Evolutionary conservation across 1,140 invertebrate species (phyloP), one percentile per base, ranked within the genome.

Genomic region (Bradysia coprophila): DNA sequence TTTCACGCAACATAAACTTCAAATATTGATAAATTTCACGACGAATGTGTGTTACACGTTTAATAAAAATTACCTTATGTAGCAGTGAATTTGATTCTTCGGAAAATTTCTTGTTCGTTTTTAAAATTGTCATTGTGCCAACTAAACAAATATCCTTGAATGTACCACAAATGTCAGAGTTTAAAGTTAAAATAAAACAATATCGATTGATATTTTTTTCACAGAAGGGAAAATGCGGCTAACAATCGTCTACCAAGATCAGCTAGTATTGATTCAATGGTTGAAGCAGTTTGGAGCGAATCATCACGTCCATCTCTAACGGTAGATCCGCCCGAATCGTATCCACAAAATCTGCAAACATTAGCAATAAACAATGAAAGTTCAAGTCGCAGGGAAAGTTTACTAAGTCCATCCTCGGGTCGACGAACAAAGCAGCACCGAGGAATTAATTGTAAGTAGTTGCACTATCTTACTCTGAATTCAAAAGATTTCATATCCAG

Each of bases 181-280:
- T 28, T 28, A 28, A 28, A 28, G 24, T 28, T 13, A 13, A 28
- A 8, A 28, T 8, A 28, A 28, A 28, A 8, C 13, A 13, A 28
- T 28, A 28, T 8, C 13, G 13, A 8, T 28, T 28, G 6, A 28
- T 28, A 6, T 28, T 28, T 28, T 8, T 28, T 28, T 38, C 9
- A n/a, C 57, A 72, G 71, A 42, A 62, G 71, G 28, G 72, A 72
- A 50, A 68, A 70, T 51, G 50, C 56, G 51, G 57, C 50, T 44
- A 61, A 48, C 18, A 64, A 65, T 6, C 61, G 64, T 31, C 48
- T 81, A 2, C 77, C 78, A n/a, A 68, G 82, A 3, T 85, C 81
- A 36, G 76, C 78, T 38, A 84, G 81, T 55, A 84, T 84, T 52
- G 82, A 86, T 61, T 75, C 72, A 0, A 68, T 80, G 64, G 76